Conservation (phyloP, 2,113 vertebrate genomes). For the Pipra filicauda region DNA sequence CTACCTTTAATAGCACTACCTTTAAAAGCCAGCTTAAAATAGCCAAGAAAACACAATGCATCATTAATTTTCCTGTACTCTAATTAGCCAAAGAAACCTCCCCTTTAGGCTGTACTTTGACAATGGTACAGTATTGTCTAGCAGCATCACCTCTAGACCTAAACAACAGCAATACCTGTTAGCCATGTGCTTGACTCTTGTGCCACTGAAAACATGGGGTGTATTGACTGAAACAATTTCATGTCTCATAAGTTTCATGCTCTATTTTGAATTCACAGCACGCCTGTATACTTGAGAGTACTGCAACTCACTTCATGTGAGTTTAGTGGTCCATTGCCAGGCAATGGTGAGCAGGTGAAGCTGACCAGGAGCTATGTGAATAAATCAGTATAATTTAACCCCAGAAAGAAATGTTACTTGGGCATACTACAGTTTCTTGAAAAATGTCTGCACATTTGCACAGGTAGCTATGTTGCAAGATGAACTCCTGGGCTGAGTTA, state of each 20-base stretch:
- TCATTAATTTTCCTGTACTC: background rate
- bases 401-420: background rate
- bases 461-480: background rate
- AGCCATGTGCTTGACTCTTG: background rate
- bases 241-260: background rate
- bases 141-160: background rate
- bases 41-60: background rate
- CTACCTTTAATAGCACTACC: background rate
- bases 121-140: background rate
- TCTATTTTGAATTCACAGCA: background rate
- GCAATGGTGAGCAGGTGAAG: background rate
- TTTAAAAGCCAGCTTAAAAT: background rate
- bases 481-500: background rate
- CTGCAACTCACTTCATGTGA: background rate
- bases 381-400: background rate
- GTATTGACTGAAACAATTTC: background rate
- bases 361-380: background rate
- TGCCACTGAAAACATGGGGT: background rate
- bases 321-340: background rate
- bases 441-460: background rate
- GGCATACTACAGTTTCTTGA: background rate
- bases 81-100: background rate
- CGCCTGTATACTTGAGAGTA: background rate
- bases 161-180: background rate
- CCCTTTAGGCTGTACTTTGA: background rate